phyloP scores from a whole-genome alignment of 2,113 vertebrate genomes.

The Colius striatus region DNA sequence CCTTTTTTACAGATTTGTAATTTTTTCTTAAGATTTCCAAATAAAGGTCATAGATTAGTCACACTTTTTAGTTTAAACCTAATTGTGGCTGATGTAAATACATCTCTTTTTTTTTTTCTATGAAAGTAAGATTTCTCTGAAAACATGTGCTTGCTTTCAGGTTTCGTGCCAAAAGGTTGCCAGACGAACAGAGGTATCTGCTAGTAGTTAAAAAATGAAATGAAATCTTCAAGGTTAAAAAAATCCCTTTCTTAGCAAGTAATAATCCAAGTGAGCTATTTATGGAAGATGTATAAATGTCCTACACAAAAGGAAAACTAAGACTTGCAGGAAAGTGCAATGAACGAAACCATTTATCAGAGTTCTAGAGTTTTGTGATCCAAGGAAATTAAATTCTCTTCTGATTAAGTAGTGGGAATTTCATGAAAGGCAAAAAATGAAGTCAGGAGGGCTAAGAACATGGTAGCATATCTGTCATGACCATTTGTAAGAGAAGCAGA shows the following conservation, averaged over 20 bases:
- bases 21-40: not conserved
- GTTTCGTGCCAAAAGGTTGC: not conserved
- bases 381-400: constrained; percentile 2
- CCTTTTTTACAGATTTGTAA: not conserved
- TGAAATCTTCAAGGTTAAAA: not conserved
- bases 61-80: not conserved
- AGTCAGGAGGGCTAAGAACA: not conserved
- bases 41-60: not conserved
- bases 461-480: not conserved
- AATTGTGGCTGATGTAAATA: not conserved
- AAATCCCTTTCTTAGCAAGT: not conserved
- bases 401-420: not conserved
- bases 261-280: not conserved
- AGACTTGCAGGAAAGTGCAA: not conserved
- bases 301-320: constrained; percentile 1
- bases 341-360: not conserved
- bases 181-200: not conserved
- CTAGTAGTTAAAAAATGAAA: not conserved
- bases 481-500: not conserved
- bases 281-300: not conserved
- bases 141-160: not conserved
- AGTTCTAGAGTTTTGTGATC: not conserved
- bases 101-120: not conserved
- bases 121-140: not conserved
- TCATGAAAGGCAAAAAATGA: not conserved